Evolutionary conservation across 2,113 vertebrate species (phyloP).

Genomic region (Prietella phreatophila): DNA sequence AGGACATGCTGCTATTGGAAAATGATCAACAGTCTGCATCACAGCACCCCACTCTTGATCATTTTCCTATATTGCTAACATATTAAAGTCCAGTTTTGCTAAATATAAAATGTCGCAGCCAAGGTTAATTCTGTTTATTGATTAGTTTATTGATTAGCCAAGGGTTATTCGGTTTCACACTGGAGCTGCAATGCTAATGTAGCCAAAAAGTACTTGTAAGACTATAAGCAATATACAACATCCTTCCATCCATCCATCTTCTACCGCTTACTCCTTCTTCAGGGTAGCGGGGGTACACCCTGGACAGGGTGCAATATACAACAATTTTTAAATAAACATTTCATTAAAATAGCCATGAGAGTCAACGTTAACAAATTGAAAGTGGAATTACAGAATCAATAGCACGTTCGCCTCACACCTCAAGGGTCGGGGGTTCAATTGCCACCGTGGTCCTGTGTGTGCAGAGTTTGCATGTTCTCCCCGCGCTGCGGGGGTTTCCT

Average conservation of each 20-base stretch:
- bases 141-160: not conserved
- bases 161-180: not conserved
- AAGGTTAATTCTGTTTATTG: too few species aligned
- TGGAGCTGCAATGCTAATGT: not conserved
- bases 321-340: not conserved
- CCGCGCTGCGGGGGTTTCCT: too few species aligned
- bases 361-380: not conserved
- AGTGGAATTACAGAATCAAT: not conserved
- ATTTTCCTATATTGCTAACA: not conserved
- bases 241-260: too few species aligned
- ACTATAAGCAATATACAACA: too few species aligned
- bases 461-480: too few species aligned
- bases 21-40: not conserved
- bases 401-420: too few species aligned
- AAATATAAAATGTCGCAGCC: not conserved
- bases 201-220: not conserved
- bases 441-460: too few species aligned
- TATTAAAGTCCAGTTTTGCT: too few species aligned
- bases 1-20: not conserved
- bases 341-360: not conserved
- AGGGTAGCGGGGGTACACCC: too few species aligned
- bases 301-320: too few species aligned
- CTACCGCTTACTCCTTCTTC: too few species aligned
- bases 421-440: too few species aligned
- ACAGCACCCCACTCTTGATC: not conserved